These are phyloP conservation scores for Psilopogon haemacephalus DNA, from an alignment of 2,113 vertebrate species.

Conservation along the genomic window DNA sequence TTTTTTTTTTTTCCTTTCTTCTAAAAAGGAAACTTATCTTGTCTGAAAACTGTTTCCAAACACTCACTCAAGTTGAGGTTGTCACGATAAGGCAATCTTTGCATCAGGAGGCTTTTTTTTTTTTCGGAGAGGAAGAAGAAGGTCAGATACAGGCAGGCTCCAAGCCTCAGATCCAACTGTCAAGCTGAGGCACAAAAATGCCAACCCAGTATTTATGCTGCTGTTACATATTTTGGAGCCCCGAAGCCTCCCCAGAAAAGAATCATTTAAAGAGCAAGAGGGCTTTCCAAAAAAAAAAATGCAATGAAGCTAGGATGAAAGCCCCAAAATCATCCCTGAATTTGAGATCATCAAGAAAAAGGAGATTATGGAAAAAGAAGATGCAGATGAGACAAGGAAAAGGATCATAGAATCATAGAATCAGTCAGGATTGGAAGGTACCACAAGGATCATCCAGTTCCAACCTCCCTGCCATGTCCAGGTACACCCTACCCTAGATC, in stretches of 20 bases:
- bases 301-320: background rate
- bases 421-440: too few relatives aligned
- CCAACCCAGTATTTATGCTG: background rate
- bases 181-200: background rate
- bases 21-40: slow-evolving; percentile 38
- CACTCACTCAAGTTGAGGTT: slow-evolving; percentile 3
- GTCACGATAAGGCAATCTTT: slow-evolving; percentile 61
- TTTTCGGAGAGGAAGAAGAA: slow-evolving; percentile 56
- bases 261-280: background rate
- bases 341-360: background rate
- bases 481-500: too few relatives aligned
- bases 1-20: background rate
- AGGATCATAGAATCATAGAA: too few relatives aligned
- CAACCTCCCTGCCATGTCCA: too few relatives aligned
- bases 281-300: background rate
- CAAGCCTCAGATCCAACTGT: slow-evolving; percentile 49
- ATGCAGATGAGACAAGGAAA: background rate
- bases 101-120: slow-evolving; percentile 54
- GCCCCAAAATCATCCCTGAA: background rate
- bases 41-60: slow-evolving; percentile 4
- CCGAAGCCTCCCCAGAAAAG: background rate
- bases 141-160: slow-evolving; percentile 28
- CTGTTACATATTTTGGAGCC: background rate
- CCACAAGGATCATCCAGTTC: too few relatives aligned
- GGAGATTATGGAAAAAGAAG: background rate